Base-by-base conservation (phyloP, 64 coral and sea anemone genomes). In the Pachyseris speciosa region DNA sequence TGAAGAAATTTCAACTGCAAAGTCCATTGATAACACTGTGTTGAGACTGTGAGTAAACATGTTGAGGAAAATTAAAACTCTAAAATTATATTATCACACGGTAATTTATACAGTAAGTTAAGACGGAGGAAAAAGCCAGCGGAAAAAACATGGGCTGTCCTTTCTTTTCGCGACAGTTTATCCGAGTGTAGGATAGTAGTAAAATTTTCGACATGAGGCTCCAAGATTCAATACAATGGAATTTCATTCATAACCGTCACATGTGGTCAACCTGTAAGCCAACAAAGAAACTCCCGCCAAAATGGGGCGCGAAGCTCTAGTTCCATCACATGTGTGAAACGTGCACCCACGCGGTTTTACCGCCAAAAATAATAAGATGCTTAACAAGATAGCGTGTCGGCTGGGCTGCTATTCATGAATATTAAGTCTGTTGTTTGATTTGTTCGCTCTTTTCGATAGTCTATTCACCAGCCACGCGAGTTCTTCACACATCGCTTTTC, bases 281-380 rank as follows among this genome's bases (percentile, higher is more conserved):
- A 81, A 58, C 51, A 81, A 81, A 81, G 77, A 37, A 58, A 63
- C 77, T 81, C 77, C 77, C 77, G 77, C 77, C 77, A 81, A 81
- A 81, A 81, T 37, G 33, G 77, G 52, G 78, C 61, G 69, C 68
- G 84, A 74, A 80, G 31, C 63, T 69, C 78, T 88, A 75, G 86
- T 61, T 42, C 50, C 63, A 61, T 51, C 65, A 78, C 67, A 78
- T 68, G 74, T 81, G 84, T 69, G 26, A 87, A 88, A 88, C 84
- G 74, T 88, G 91, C 51, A 33, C 36, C 48, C 73, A 83, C 84
- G 83, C 43, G 76, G 51, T 57, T 74, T 87, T 70, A 33, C 83
- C 91, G 91, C 91, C 91, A 88, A 87, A 83, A 88, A 93, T 93
- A 93, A 93, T 87, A 84, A 75, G 69, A 64, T 79, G 83, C 79